Evolutionary conservation across 2,797 vertebrate genomes (phyloP).

Genomic region (Melanotaenia boesemani): DNA sequence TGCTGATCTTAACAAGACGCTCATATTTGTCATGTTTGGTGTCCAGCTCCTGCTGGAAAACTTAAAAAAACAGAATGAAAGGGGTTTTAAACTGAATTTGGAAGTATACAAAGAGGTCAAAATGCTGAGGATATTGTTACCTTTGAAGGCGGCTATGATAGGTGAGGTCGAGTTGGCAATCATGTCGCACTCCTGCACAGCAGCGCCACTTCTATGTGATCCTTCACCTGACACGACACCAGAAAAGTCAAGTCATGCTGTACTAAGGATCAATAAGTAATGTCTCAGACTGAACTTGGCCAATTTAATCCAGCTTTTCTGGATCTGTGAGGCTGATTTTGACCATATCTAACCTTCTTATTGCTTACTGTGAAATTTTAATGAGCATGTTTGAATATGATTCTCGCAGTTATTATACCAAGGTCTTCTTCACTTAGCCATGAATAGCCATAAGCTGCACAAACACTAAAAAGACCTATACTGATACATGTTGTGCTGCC

Average conservation of each 20-base stretch:
- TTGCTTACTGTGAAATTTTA: too few relatives aligned
- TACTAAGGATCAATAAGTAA: background rate
- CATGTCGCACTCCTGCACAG: constrained; percentile 76
- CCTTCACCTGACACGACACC: constrained; percentile 75
- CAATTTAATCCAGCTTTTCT: background rate
- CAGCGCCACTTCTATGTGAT: constrained; percentile 86
- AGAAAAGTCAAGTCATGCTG: background rate
- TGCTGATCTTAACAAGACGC: constrained; percentile 94
- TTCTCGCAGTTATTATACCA: too few relatives aligned
- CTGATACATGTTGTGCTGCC: too few relatives aligned
- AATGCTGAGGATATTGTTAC: constrained; percentile 63
- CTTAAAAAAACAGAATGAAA: constrained; percentile 68
- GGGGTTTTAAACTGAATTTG: background rate
- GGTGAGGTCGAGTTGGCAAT: constrained; percentile 81
- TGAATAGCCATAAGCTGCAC: too few relatives aligned
- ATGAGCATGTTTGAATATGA: background rate
- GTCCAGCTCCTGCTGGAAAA: constrained; percentile 95
- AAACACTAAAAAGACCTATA: too few relatives aligned
- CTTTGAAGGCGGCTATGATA: constrained; percentile 88
- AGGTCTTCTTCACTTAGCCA: too few relatives aligned
- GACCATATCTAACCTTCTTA: background rate
- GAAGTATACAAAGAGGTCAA: background rate
- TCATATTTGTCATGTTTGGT: constrained; percentile 95
- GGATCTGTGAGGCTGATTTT: background rate
- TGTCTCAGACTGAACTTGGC: background rate